Conservation (phyloP, 2,888 invertebrate species). For the Oligia latruncula region DNA sequence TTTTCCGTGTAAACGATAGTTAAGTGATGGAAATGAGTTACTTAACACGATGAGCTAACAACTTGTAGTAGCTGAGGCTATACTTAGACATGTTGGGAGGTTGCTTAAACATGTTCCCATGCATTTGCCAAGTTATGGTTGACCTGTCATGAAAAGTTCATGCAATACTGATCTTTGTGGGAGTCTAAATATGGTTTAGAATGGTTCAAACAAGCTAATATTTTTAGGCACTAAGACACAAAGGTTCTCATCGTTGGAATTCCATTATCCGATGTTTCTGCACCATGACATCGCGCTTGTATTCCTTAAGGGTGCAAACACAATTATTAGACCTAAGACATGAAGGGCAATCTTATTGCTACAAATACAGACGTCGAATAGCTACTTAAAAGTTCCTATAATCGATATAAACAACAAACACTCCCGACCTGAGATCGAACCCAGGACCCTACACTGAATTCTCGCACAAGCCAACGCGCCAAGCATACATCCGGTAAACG, state of each 20-base stretch:
- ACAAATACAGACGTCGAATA: not conserved
- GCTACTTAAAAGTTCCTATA: not conserved
- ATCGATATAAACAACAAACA: not conserved
- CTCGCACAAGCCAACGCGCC: not conserved
- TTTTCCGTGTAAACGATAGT: slow-evolving; percentile 49
- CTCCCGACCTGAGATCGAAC: not conserved
- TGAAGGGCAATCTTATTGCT: not conserved
- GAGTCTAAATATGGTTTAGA: not conserved
- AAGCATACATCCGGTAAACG: not conserved
- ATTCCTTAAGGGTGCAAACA: not conserved
- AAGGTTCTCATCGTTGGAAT: not conserved
- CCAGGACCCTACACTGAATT: too few relatives aligned
- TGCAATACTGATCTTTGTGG: not conserved
- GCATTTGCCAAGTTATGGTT: not conserved
- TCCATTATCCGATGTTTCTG: not conserved
- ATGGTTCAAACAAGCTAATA: not conserved
- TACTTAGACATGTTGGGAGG: slow-evolving; percentile 6
- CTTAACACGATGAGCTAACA: slow-evolving; percentile 55
- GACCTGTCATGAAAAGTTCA: not conserved
- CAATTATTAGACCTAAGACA: not conserved
- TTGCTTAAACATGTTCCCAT: slow-evolving; percentile 27
- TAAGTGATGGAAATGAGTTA: slow-evolving; percentile 53
- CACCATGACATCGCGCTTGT: not conserved
- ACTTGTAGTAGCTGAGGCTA: not conserved
- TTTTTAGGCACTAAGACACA: not conserved